Conservation (phyloP, 2,797 vertebrate species). For the Chelmon rostratus region DNA sequence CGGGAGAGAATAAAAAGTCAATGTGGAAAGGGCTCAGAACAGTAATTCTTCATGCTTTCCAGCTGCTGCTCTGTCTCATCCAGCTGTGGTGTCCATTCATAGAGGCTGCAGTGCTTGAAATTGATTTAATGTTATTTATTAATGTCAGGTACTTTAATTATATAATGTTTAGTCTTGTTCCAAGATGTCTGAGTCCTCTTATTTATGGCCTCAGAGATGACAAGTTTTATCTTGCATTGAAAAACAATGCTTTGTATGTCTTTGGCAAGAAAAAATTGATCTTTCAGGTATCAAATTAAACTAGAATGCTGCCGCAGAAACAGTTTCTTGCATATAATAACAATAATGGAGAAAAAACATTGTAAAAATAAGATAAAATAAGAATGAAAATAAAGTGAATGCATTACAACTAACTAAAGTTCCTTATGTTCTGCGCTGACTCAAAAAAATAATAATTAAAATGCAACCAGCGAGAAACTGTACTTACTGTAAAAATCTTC, state of each 20-base stretch:
- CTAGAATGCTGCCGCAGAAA: too few relatives aligned
- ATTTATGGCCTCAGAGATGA: conserved; percentile 16
- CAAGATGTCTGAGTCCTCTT: conserved; percentile 3
- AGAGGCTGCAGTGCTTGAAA: not conserved
- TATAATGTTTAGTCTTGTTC: not conserved
- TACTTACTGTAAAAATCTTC: too few relatives aligned
- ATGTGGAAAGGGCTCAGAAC: conserved; percentile 13
- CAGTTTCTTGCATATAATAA: too few relatives aligned
- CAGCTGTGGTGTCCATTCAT: not conserved
- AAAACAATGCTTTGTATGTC: not conserved
- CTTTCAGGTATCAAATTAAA: not conserved
- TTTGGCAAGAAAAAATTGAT: too few relatives aligned
- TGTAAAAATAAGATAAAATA: too few relatives aligned
- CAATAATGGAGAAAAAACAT: too few relatives aligned
- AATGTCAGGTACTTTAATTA: not conserved
- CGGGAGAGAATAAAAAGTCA: conserved; percentile 62
- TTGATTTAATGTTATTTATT: not conserved
- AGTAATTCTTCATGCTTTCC: conserved; percentile 14
- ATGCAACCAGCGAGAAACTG: too few relatives aligned
- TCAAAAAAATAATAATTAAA: too few relatives aligned
- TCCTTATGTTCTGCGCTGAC: too few relatives aligned
- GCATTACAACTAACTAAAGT: too few relatives aligned
- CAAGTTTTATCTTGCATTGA: not conserved
- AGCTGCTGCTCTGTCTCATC: conserved; percentile 16
- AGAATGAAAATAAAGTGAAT: too few relatives aligned